A percentile compares a stretch with the other conserved stretches of the same genome.
phyloP scores from a whole-genome alignment of 1,140 invertebrate species.

The Thaumatotibia leucotreta region DNA sequence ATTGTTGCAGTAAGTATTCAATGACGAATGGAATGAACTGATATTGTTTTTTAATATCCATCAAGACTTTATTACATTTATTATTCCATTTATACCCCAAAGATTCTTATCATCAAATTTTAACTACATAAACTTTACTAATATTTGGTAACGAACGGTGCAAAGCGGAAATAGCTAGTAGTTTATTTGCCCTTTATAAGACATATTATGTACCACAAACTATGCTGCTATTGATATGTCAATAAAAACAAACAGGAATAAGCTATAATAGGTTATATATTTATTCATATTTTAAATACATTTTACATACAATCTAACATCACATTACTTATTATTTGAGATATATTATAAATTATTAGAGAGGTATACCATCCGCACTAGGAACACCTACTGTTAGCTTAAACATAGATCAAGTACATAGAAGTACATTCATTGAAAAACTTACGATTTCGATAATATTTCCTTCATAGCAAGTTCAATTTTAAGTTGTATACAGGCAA shows the following conservation, averaged over 20 bases:
- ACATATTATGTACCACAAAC: no score
- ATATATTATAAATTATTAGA: not conserved
- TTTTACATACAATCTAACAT: slow-evolving; percentile 6
- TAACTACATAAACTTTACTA: no score
- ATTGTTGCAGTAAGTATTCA: no score
- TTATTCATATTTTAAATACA: slow-evolving; percentile 8
- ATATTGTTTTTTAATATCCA: no score
- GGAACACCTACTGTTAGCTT: slow-evolving; percentile 8
- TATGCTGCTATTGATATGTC: not conserved
- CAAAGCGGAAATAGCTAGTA: no score
- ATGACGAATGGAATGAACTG: no score
- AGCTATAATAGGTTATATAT: not conserved
- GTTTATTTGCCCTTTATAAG: no score
- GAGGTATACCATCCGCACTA: not conserved
- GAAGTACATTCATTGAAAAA: not conserved
- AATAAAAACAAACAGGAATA: not conserved
- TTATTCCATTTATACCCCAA: no score
- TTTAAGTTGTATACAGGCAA: slow-evolving; percentile 81
- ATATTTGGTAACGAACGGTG: no score
- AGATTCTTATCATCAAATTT: no score
- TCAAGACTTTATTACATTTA: no score
- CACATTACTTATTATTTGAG: slow-evolving; percentile 7
- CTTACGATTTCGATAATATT: slow-evolving; percentile 64
- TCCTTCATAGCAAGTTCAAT: slow-evolving; percentile 81
- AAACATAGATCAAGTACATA: not conserved